Base-by-base conservation (phyloP, 2,113 vertebrate species). In the Lasiurus borealis region DNA sequence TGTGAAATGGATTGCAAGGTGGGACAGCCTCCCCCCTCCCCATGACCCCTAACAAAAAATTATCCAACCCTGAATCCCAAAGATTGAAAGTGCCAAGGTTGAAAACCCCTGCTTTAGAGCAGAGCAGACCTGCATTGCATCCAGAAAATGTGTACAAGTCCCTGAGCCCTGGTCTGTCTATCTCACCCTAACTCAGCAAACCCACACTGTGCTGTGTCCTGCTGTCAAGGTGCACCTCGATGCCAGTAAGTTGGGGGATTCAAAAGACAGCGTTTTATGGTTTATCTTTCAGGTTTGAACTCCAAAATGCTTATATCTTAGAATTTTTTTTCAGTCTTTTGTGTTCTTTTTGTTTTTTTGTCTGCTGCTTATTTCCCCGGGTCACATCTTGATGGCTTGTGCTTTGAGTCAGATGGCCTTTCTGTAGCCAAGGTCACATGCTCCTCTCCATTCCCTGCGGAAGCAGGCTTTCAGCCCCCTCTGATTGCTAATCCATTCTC, bases 401-500 rank as follows among this genome's bases (percentile, higher is more conserved):
- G 2, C 76, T 40, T 10, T 11, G 64, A 59, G 72, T 86, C 62
- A 31, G 8, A 23, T 19, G 85, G 11, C 7, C 48, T 19, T 85
- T 71, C 88, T 76, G 27, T 57, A 59, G 88, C 73, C 88, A 40
- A 57, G 31, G 40, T 69, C 48, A 7, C 59, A 11, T 15, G 64
- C 25, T 68, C 15, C 25, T 21, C 18, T n/a, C 52, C 34, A 19
- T 50, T 50, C 84, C 75, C 57, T 27, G 0, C 1, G 1, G 73
- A 91, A 85, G 57, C 68, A 18, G 73, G 31, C 36, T 75, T 52
- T 85, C 69, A 25, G 21, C 54, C 84, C 64, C 62, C 21, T 54
- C 50, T 76, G 62, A 90, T 76, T 34, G 68, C 90, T 97, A 73
- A 97, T 25, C 78, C 85, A 62, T 86, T 85, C 77, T 85, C 81